phyloP scores from a whole-genome alignment of 2,113 vertebrate genomes.

The Oreochromis niloticus region DNA sequence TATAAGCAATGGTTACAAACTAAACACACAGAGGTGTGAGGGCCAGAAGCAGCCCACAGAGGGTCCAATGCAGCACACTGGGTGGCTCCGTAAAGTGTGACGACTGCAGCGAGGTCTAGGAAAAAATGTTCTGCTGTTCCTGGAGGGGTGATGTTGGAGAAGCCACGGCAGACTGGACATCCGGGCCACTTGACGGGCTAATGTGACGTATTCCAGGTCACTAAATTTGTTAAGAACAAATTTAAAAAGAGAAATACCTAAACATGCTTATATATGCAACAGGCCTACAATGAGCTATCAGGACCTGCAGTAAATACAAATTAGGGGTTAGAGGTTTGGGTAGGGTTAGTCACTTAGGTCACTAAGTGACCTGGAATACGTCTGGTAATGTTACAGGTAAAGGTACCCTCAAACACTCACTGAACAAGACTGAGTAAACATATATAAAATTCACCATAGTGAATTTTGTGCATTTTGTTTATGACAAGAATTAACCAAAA shows the following conservation, averaged over 20 bases:
- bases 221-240: background rate
- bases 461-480: background rate
- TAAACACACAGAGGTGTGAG: background rate
- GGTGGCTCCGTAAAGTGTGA: background rate
- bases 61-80: background rate
- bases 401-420: too few species aligned
- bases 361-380: too few species aligned
- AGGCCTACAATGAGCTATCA: too few species aligned
- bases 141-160: background rate
- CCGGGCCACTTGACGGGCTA: background rate
- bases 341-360: background rate
- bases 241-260: too few species aligned
- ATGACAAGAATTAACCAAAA: background rate
- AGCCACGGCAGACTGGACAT: background rate
- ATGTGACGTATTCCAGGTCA: background rate
- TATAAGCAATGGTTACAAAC: background rate
- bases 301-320: too few species aligned
- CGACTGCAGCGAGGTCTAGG: fast-evolving
- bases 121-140: background rate
- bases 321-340: too few species aligned
- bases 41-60: background rate
- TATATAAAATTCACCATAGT: background rate
- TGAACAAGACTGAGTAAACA: too few species aligned
- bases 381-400: background rate
- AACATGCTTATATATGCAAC: too few species aligned